A percentile compares a stretch with the other conserved stretches of the same genome.
Evolutionary conservation across 1,140 invertebrate genomes (phyloP).

Genomic region (Leptinotarsa defecta): DNA sequence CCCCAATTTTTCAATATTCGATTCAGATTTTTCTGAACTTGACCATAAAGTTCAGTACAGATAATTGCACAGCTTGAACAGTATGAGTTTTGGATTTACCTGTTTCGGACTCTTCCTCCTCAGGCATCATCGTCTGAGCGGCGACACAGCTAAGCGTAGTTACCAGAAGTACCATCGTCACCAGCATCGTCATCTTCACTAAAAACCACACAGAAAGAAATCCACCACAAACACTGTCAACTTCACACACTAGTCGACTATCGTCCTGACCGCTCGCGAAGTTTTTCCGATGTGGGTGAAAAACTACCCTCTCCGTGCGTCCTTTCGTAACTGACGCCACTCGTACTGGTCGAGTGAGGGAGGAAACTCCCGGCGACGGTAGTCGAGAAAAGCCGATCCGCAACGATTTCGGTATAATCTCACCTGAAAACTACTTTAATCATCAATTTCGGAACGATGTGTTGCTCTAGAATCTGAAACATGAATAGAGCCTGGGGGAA

Average conservation of each 20-base stretch:
- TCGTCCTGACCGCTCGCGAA: slow-evolving; percentile 23
- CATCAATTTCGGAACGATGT: slow-evolving; percentile 34
- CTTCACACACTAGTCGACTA: slow-evolving; percentile 7
- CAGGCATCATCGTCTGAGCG: slow-evolving; percentile 32
- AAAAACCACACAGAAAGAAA: background rate
- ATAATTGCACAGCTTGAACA: too few relatives aligned
- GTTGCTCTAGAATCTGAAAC: slow-evolving; percentile 31
- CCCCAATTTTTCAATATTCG: too few relatives aligned
- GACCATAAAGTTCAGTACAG: too few relatives aligned
- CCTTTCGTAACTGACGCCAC: slow-evolving; percentile 36
- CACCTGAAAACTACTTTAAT: slow-evolving; percentile 42
- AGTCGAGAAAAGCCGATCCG: slow-evolving; percentile 9
- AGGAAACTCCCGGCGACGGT: slow-evolving; percentile 34
- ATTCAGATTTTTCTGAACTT: too few relatives aligned
- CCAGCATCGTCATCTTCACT: background rate
- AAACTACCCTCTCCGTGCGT: slow-evolving; percentile 24
- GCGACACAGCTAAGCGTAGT: slow-evolving; percentile 23
- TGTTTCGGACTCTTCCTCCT: slow-evolving; percentile 36
- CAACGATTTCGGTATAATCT: slow-evolving; percentile 25
- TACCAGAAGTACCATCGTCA: slow-evolving; percentile 13
- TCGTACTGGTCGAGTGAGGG: slow-evolving; percentile 35
- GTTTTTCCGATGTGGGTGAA: slow-evolving; percentile 21
- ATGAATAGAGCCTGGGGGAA: background rate
- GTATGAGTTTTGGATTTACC: slow-evolving; percentile 15
- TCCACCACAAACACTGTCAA: background rate